Percentiles rank a stretch among this genome's conserved stretches.
Conservation (phyloP, 2,113 vertebrate species). For the Diglossa brunneiventris region DNA sequence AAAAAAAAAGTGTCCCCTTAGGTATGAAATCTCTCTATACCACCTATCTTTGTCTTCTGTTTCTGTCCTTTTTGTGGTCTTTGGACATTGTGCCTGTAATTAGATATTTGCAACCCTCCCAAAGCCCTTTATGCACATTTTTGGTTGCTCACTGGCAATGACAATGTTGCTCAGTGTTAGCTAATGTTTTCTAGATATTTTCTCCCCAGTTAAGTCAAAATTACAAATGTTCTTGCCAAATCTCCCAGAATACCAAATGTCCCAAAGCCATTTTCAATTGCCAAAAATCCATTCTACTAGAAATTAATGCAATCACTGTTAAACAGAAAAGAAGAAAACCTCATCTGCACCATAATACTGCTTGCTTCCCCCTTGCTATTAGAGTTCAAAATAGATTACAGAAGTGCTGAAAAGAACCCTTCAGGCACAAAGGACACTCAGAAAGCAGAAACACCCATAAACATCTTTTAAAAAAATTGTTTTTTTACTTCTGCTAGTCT, state of each 20-base stretch:
- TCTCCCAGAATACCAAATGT: background rate
- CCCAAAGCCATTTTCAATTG: background rate
- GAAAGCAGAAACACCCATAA: background rate
- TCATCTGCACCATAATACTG: background rate
- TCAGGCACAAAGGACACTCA: background rate
- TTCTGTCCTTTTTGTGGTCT: background rate
- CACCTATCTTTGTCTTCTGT: background rate
- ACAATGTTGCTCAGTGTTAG: background rate
- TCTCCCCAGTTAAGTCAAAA: background rate
- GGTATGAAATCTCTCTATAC: background rate
- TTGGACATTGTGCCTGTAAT: background rate
- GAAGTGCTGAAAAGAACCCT: background rate
- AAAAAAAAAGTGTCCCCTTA: background rate
- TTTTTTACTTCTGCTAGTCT: background rate
- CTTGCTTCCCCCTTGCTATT: background rate
- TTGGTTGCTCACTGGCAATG: background rate
- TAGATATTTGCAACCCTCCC: background rate
- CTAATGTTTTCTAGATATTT: background rate
- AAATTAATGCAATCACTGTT: background rate
- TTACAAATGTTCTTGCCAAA: background rate
- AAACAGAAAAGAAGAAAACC: background rate
- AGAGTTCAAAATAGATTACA: background rate
- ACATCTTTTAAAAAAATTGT: background rate
- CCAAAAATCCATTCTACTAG: background rate
- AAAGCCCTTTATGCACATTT: background rate